Percentiles rank a stretch among this genome's conserved stretches.
These are phyloP conservation scores for Clitarchus hookeri DNA, from an alignment of 2,888 invertebrate species.

Conservation along the genomic window DNA sequence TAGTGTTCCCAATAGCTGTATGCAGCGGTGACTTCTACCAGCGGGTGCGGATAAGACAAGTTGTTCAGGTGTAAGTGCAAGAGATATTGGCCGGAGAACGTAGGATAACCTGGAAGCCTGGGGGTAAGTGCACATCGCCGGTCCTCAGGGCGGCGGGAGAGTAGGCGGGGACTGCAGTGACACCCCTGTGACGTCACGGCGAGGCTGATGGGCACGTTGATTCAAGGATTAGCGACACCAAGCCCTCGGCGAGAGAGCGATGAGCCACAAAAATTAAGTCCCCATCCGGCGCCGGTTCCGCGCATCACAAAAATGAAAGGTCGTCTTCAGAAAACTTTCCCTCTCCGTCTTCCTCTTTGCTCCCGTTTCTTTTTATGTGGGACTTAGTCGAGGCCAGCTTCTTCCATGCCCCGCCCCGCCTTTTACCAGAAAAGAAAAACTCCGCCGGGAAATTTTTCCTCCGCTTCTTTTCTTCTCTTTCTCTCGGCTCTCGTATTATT, in stretches of 20 bases:
- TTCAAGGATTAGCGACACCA: constrained; percentile 18
- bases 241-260: constrained; percentile 11
- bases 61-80: too few species aligned
- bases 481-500: neutral
- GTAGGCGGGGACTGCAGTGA: neutral
- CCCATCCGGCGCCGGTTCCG: neutral
- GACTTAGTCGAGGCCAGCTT: neutral
- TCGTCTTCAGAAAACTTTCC: neutral
- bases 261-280: constrained; percentile 34
- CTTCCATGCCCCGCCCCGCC: constrained; percentile 2
- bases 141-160: too few species aligned
- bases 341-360: neutral
- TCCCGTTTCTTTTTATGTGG: neutral
- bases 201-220: constrained; percentile 2
- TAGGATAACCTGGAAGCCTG: too few species aligned
- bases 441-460: neutral
- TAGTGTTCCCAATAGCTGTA: too few species aligned
- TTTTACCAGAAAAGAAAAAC: constrained; percentile 22
- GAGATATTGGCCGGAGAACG: too few species aligned
- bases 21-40: too few species aligned
- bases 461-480: constrained; percentile 19
- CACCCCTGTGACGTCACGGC: constrained; percentile 10
- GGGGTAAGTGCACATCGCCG: too few species aligned
- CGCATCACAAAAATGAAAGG: constrained; percentile 22
- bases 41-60: too few species aligned